These are phyloP conservation scores for Muscicapa adusta DNA, from an alignment of 2,113 vertebrate species.

Conservation along the genomic window DNA sequence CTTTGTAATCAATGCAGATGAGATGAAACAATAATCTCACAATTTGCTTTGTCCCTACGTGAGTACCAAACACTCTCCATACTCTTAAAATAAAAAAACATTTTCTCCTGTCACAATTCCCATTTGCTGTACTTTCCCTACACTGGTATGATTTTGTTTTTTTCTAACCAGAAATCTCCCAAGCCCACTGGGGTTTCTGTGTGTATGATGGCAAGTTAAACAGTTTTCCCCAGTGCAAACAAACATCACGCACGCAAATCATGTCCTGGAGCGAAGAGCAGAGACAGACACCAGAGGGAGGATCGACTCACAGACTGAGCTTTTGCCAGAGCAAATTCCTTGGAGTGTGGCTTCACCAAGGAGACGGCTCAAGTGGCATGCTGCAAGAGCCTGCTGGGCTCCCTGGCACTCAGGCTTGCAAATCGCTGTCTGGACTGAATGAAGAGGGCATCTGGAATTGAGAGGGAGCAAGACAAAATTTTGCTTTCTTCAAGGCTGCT, in stretches of 20 bases:
- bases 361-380: background rate
- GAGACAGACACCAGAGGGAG: slow-evolving; percentile 34
- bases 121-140: background rate
- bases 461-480: background rate
- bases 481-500: background rate
- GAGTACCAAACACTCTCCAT: background rate
- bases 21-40: background rate
- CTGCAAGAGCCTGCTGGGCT: background rate
- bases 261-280: background rate
- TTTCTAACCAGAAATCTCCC: background rate
- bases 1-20: background rate
- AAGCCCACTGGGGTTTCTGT: background rate
- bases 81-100: background rate
- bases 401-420: background rate
- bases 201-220: background rate
- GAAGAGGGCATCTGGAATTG: background rate
- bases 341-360: background rate
- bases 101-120: background rate
- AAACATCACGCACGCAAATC: background rate
- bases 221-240: background rate
- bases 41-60: background rate
- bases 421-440: background rate
- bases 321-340: background rate
- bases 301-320: background rate
- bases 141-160: background rate